Evolutionary conservation across 1,140 invertebrate species (phyloP), one percentile per base, ranked within the genome.

Genomic region (Leucophenga varia): DNA sequence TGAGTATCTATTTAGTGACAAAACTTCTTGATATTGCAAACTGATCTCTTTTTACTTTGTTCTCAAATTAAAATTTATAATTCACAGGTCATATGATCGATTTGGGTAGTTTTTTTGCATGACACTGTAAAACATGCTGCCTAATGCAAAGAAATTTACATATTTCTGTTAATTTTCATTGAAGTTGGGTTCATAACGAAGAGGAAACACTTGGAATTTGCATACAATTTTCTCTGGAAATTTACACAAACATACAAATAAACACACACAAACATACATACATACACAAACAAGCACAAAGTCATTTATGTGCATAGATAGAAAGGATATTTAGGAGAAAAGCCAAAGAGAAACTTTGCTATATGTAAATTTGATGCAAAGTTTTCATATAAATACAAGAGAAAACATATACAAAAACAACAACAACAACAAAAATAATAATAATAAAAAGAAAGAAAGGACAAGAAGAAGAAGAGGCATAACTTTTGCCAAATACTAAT

Each of bases 181-280:
- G 56, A 70, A 69, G 65, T 69, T 70, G 59, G 61, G 65, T 70
- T 70, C 59, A 70, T 70, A 70, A 70, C 65, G 65, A 70, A 63
- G 61, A 70, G 65, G 65, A 70, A 70, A 70, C 61, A 70, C 65
- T 70, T 70, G 61, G 64, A 70, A 70, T 70, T 70, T 70, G 65
- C 65, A 70, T 70, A 70, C 52, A 70, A 35, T 70, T 67, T 67
- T 55, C 56, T n/a, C n/a, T n/a, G n/a, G n/a, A n/a, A n/a, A n/a
- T n/a, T n/a, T n/a, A n/a, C 47, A 50, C 51, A 45, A 48, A 59
- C 41, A 52, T 32, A 52, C 43, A 57, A 42, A 57, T 45, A 37
- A 37, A 57, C 39, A 41, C 14, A 35, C 20, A 10, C 8, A 12
- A 17, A 48, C 16, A 53, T 31, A 50, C 34, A 46, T 17, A 49